Evolutionary conservation across 1,140 invertebrate species (phyloP).

Genomic region (Nasonia giraulti): DNA sequence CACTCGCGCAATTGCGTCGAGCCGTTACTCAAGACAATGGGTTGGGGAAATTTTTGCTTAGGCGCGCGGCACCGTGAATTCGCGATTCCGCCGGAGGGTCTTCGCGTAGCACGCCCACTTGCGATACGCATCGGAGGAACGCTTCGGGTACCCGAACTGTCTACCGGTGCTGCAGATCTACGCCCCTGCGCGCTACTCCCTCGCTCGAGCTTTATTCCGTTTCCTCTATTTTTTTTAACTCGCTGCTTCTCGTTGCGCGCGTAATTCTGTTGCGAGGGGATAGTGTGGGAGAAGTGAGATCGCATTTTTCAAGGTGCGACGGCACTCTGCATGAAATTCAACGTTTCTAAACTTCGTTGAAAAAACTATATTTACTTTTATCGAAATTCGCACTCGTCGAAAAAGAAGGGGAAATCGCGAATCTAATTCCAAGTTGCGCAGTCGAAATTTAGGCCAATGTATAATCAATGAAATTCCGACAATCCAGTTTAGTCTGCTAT

Average conservation of each 20-base stretch:
- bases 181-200: not conserved
- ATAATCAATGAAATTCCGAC: slow-evolving; percentile 1
- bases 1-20: not conserved
- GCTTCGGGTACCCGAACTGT: not conserved
- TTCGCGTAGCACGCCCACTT: not conserved
- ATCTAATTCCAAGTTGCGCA: not conserved
- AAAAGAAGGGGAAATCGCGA: too few relatives aligned
- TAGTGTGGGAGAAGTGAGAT: too few relatives aligned
- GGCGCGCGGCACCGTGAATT: not conserved
- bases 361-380: too few relatives aligned
- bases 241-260: not conserved
- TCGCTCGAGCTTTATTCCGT: not conserved
- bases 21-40: not conserved
- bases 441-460: not conserved
- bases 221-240: not conserved
- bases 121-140: not conserved
- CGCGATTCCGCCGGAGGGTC: too few relatives aligned
- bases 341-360: too few relatives aligned
- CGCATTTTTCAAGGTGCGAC: too few relatives aligned
- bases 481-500: slow-evolving; percentile 8
- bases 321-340: too few relatives aligned
- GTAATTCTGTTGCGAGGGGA: not conserved
- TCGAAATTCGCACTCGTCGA: too few relatives aligned
- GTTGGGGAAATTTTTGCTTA: not conserved
- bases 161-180: not conserved